Evolutionary conservation across 1,140 invertebrate species (phyloP).

Genomic region (Sogatella furcifera): DNA sequence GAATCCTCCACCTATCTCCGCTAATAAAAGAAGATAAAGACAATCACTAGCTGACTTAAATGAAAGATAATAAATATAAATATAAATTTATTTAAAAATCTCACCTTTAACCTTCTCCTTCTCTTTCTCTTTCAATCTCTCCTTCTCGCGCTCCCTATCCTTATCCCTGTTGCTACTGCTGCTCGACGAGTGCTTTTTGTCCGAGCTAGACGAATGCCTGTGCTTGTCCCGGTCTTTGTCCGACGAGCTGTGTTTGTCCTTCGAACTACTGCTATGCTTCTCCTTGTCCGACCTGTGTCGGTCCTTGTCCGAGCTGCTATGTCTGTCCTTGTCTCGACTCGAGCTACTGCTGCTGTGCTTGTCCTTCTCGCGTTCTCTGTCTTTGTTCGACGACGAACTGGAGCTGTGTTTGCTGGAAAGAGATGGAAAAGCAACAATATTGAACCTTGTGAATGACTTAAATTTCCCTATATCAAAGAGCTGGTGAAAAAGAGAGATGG

Average conservation of each 20-base stretch:
- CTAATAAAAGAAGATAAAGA: too few relatives aligned
- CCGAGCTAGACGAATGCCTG: conserved; percentile 20
- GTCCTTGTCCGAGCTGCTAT: conserved; percentile 34
- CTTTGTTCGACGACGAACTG: conserved; percentile 34
- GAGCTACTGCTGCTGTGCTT: conserved; percentile 23
- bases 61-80: too few relatives aligned
- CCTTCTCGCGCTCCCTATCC: conserved; percentile 22
- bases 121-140: conserved; percentile 19
- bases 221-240: conserved; percentile 32
- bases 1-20: too few relatives aligned
- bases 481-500: too few relatives aligned
- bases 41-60: too few relatives aligned
- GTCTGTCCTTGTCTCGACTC: conserved; percentile 30
- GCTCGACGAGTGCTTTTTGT: conserved; percentile 17
- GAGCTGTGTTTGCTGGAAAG: conserved; percentile 27
- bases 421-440: conserved; percentile 26
- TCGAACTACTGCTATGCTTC: conserved; percentile 32
- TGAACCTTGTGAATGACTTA: too few relatives aligned
- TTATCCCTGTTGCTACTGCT: conserved; percentile 19
- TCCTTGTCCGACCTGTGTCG: conserved; percentile 35
- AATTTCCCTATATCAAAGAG: too few relatives aligned
- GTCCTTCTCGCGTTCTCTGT: conserved; percentile 31
- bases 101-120: conserved; percentile 21
- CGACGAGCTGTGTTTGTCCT: conserved; percentile 40
- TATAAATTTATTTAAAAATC: too few relatives aligned